Conservation (phyloP, 2,113 vertebrate genomes). For the Brachypodius melanocephalos region DNA sequence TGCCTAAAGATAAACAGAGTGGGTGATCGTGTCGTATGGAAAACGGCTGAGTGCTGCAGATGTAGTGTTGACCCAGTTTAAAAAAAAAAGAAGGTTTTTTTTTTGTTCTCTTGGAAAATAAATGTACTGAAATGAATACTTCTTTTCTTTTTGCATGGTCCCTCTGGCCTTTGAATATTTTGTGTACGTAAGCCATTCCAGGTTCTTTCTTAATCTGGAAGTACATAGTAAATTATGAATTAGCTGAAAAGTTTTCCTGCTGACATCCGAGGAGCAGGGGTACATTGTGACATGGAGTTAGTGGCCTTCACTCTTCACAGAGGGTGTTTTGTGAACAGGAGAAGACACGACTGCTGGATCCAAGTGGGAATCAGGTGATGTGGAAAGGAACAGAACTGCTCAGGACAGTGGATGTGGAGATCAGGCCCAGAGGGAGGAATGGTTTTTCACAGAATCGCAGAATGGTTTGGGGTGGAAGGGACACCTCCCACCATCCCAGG, state of each 20-base stretch:
- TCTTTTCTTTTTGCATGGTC: conserved; percentile 1
- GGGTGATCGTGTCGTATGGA: conserved; percentile 53
- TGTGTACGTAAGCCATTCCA: neutral
- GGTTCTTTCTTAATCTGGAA: neutral
- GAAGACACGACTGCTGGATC: neutral
- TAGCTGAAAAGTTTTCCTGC: conserved; percentile 26
- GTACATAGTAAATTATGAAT: conserved; percentile 3
- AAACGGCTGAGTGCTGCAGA: conserved; percentile 77
- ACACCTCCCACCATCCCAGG: neutral
- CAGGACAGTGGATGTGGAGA: neutral
- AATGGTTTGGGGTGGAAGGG: neutral
- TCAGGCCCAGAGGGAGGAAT: neutral
- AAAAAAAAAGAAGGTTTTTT: neutral
- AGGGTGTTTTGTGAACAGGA: neutral
- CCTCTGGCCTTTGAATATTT: conserved; percentile 38
- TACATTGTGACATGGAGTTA: rapidly evolving
- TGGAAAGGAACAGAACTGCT: neutral
- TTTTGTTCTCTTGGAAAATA: conserved; percentile 66
- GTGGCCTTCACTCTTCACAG: neutral
- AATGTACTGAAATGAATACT: conserved; percentile 65
- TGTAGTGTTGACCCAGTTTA: conserved; percentile 71
- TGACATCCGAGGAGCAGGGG: conserved; percentile 7
- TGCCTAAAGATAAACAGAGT: conserved; percentile 69
- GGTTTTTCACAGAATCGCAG: neutral
- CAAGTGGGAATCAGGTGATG: neutral